These are phyloP conservation scores for Tympanoctomys barrerae DNA, from an alignment of 2,797 vertebrate species.

Conservation along the genomic window DNA sequence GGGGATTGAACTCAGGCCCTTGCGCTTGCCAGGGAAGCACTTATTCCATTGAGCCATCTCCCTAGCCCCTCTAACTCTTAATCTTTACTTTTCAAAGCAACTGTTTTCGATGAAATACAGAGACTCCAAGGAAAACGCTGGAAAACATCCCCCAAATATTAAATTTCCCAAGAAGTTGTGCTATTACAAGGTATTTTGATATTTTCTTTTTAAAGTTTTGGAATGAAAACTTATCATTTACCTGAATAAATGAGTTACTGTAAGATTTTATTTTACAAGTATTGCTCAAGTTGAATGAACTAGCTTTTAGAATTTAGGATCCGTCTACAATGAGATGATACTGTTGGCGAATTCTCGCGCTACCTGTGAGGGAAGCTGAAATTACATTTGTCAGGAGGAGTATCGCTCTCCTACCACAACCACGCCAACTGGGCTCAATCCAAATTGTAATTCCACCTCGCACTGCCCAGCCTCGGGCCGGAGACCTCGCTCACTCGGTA, in stretches of 20 bases:
- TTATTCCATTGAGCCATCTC: neutral
- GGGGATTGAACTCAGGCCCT: too few relatives aligned
- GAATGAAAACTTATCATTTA: neutral
- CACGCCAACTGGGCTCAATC: neutral
- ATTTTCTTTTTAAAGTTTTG: neutral
- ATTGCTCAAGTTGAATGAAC: neutral
- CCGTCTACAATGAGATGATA: slow-evolving; percentile 43
- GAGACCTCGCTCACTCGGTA: neutral
- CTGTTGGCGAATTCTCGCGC: neutral
- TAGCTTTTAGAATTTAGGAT: slow-evolving; percentile 43
- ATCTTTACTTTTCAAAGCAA: neutral
- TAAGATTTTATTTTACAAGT: slow-evolving; percentile 55
- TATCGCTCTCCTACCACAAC: neutral
- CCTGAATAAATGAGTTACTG: neutral
- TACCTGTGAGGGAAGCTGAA: neutral
- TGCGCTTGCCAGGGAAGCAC: too few relatives aligned
- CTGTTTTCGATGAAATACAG: neutral
- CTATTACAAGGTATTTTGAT: slow-evolving; percentile 26
- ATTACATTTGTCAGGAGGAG: neutral
- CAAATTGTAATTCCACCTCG: neutral
- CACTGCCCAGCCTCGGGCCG: neutral
- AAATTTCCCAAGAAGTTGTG: neutral
- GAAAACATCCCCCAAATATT: neutral
- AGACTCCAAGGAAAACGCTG: neutral
- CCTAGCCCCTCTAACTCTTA: neutral